A percentile compares a stretch with the other conserved stretches of the same genome.
Conservation (phyloP, 2,888 invertebrate species). For the Eupithecia subfuscata region DNA sequence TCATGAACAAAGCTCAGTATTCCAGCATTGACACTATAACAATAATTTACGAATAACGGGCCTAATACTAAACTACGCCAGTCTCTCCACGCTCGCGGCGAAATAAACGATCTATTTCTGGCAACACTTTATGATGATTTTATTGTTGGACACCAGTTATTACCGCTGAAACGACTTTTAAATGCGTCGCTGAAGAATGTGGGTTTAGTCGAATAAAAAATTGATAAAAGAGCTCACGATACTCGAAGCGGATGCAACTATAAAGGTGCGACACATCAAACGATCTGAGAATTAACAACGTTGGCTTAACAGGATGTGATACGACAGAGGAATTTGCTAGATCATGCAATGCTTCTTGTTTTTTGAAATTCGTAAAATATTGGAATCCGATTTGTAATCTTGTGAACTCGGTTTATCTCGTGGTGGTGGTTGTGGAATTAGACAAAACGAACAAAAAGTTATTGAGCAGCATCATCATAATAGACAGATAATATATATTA, state of each 20-base stretch:
- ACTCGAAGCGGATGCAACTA: conserved; percentile 5
- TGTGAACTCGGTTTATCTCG: neutral
- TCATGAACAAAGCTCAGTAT: neutral
- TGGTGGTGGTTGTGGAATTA: neutral
- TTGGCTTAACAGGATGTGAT: neutral
- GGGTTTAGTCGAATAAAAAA: neutral
- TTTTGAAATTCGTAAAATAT: neutral
- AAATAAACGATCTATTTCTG: conserved; percentile 35
- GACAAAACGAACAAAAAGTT: neutral
- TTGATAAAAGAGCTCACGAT: neutral
- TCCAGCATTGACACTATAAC: neutral
- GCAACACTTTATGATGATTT: conserved; percentile 37
- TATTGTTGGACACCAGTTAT: conserved; percentile 39
- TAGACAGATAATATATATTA: too few relatives aligned
- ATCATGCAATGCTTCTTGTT: neutral
- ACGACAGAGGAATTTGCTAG: conserved; percentile 1
- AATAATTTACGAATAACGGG: conserved; percentile 12
- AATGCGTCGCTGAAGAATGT: conserved; percentile 20
- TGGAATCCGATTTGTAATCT: neutral
- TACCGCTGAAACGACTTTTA: conserved; percentile 31
- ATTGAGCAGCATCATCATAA: neutral
- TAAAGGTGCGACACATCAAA: conserved; percentile 2
- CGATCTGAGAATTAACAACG: neutral
- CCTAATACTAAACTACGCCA: neutral
- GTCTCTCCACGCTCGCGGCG: neutral